phyloP scores from a whole-genome alignment of 2,113 vertebrate genomes.

The Chinchilla lanigera region DNA sequence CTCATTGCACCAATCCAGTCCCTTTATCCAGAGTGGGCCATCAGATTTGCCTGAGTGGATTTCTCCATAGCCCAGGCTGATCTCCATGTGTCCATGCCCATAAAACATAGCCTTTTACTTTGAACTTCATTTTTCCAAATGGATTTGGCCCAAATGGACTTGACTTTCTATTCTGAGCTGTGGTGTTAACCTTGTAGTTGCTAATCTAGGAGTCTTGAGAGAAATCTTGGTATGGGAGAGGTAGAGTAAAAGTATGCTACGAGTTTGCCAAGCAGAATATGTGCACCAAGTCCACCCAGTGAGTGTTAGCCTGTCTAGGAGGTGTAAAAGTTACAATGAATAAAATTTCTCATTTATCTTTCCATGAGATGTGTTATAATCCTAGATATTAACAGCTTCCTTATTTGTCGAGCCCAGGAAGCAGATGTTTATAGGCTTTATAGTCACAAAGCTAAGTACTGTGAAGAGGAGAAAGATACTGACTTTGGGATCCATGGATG shows the following conservation, averaged over 20 bases:
- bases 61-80: background rate
- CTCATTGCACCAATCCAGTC: background rate
- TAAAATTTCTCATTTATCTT: background rate
- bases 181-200: background rate
- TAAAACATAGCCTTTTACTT: background rate
- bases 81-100: background rate
- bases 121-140: background rate
- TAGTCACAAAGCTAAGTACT: background rate
- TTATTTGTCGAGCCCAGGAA: background rate
- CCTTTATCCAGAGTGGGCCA: background rate
- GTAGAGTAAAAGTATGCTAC: rapidly evolving
- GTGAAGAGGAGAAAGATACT: background rate
- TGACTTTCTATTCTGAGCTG: background rate
- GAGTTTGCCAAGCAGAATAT: no score
- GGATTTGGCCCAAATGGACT: background rate
- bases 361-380: background rate
- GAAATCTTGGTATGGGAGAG: no score
- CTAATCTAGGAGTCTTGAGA: no score
- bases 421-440: background rate
- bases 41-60: background rate
- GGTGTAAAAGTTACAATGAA: background rate
- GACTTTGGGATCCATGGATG: background rate
- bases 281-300: rapidly evolving
- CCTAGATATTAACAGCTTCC: no score
- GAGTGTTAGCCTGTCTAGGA: background rate